Conservation (phyloP, 2,888 invertebrate species). For the Chromoteleia sp. region DNA sequence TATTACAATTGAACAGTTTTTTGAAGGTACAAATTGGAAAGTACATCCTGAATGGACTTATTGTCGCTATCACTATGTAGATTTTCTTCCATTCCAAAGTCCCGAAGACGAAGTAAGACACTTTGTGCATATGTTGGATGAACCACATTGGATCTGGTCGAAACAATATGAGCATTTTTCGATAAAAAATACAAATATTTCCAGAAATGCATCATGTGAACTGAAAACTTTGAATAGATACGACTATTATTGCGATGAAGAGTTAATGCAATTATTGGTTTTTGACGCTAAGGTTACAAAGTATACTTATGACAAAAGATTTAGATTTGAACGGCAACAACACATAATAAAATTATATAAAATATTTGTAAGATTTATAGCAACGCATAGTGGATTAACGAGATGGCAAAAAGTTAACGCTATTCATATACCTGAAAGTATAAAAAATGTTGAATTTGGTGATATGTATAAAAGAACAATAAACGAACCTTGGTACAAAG, state of each 20-base stretch:
- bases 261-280: constrained; percentile 92
- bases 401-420: constrained; percentile 89
- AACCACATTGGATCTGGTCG: constrained; percentile 87
- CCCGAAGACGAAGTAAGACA: constrained; percentile 91
- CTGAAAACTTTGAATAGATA: constrained; percentile 87
- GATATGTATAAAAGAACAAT: constrained; percentile 91
- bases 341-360: constrained; percentile 87
- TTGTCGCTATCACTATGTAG: constrained; percentile 93
- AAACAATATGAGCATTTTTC: constrained; percentile 86
- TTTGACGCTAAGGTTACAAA: constrained; percentile 94
- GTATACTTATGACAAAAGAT: constrained; percentile 83
- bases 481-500: constrained; percentile 96
- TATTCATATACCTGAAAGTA: background rate
- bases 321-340: constrained; percentile 28
- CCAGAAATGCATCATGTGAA: constrained; percentile 73
- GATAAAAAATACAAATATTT: constrained; percentile 7
- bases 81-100: constrained; percentile 90
- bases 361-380: constrained; percentile 92
- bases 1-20: constrained; percentile 90
- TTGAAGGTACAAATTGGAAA: constrained; percentile 90
- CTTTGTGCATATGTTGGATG: constrained; percentile 89
- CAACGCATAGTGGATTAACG: constrained; percentile 95
- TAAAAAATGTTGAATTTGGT: constrained; percentile 89
- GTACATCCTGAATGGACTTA: constrained; percentile 96
- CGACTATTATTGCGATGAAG: constrained; percentile 93